phyloP scores from a whole-genome alignment of 2,113 vertebrate genomes.

The Pandion haliaetus region DNA sequence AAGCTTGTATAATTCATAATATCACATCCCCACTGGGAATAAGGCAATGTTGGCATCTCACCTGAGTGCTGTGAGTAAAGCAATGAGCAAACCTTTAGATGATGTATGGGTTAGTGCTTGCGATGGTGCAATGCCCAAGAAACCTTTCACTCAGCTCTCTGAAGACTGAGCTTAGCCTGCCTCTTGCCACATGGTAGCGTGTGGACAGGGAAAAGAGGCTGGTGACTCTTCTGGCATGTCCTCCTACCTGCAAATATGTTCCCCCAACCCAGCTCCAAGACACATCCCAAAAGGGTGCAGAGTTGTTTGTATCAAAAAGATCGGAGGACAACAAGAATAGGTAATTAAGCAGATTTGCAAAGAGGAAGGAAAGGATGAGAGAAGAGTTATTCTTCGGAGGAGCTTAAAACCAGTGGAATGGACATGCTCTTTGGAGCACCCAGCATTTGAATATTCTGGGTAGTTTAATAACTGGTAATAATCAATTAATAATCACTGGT shows the following conservation, averaged over 20 bases:
- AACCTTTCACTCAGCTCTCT: neutral
- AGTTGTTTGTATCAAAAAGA: fast-evolving
- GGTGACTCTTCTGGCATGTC: neutral
- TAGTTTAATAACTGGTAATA: neutral
- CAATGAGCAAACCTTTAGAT: neutral
- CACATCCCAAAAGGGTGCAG: neutral
- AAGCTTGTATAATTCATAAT: neutral
- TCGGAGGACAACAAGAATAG: neutral
- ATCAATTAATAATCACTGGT: neutral
- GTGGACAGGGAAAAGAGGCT: neutral
- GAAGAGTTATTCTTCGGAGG: neutral
- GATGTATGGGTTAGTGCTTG: neutral
- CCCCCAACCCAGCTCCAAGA: neutral
- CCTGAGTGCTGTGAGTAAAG: neutral
- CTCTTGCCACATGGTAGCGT: neutral
- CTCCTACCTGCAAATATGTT: neutral
- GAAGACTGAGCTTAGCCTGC: neutral
- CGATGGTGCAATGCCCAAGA: neutral
- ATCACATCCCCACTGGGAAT: neutral
- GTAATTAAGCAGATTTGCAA: neutral
- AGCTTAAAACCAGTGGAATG: neutral
- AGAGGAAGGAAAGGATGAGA: neutral
- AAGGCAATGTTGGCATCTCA: neutral
- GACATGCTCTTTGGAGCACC: neutral
- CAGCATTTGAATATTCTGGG: neutral